Base-by-base conservation (phyloP, 2,797 vertebrate species). In the Epinephelus malabaricus region DNA sequence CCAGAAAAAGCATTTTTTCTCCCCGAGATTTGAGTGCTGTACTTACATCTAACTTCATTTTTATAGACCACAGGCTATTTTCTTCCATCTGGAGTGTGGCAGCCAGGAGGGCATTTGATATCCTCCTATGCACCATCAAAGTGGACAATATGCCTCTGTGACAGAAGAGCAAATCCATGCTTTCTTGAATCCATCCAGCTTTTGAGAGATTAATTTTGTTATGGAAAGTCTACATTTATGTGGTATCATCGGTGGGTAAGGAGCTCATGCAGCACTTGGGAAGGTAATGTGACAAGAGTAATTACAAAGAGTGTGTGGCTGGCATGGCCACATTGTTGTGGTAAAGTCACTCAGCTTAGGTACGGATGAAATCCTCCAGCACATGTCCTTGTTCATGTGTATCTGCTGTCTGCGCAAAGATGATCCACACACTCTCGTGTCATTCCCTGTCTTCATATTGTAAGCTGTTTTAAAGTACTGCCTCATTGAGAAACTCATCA, bases 11-110 rank as follows among this genome's bases (percentile, higher is more conserved):
- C 96, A 92, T 96, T 97, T 97, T 97, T 93, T 95, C 93, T 92
- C 92, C 90, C 96, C 86, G 94, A 96, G 94, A 96, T 96, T 97
- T 97, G 96, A 99, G 97, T 97, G 96, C 97, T 94, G 93, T 96
- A 95, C 96, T 98, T 97, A 96, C 96, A 96, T 92, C 17, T 96
- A 97, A 97, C 96, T 97, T 97, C 97, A 93, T 97, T 96, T 97
- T 96, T 97, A 96, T 96, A 96, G 96, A 96, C 95, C 93, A 92
- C 94, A 95, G 96, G 96, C 96, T 97, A 95, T 95, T 96, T 97
- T 96, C 93, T 96, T 97, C 96, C 96, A 95, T 96, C 96, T 95
- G 95, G 96, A 96, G 95, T 94, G 94, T 90, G 93, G 92, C 93
- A 95, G 94, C 93, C 96, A 94, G 96, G 94, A 94, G 94, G 94